Percentiles rank a stretch among this genome's conserved stretches.
These are phyloP conservation scores for Phanerotoma sp. DNA, from an alignment of 2,888 invertebrate species.

Conservation along the genomic window DNA sequence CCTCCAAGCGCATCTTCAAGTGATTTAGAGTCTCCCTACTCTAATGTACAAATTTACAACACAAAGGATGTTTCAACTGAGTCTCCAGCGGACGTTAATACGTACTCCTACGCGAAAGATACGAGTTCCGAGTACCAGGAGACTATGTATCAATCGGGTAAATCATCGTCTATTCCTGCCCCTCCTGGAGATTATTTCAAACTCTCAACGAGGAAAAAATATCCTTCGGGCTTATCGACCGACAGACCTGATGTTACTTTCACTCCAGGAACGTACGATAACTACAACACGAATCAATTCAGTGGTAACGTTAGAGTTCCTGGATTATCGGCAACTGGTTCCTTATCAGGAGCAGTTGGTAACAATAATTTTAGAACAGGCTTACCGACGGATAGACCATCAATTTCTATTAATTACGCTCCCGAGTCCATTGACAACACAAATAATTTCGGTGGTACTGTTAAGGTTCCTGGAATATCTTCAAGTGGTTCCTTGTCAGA, in stretches of 20 bases:
- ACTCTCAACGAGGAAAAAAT: slow-evolving; percentile 18
- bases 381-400: no score
- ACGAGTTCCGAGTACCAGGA: slow-evolving; percentile 18
- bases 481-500: no score
- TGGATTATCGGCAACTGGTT: no score
- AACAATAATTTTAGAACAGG: no score
- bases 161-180: slow-evolving; percentile 20
- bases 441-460: no score
- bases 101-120: slow-evolving; percentile 32
- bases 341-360: no score
- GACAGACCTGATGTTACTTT: slow-evolving; percentile 38
- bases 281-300: slow-evolving; percentile 41
- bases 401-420: no score
- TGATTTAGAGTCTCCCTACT: slow-evolving; percentile 35
- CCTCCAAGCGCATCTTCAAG: slow-evolving; percentile 16
- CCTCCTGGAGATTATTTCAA: slow-evolving; percentile 20
- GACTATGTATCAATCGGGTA: slow-evolving; percentile 24
- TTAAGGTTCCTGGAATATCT: no score
- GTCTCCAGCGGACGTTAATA: slow-evolving; percentile 30
- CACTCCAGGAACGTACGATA: slow-evolving; percentile 41
- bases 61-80: slow-evolving; percentile 32
- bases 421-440: no score
- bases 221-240: slow-evolving; percentile 33
- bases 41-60: slow-evolving; percentile 43
- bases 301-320: slow-evolving; percentile 42